phyloP scores from a whole-genome alignment of 2,113 vertebrate genomes.

The Larimichthys crocea region DNA sequence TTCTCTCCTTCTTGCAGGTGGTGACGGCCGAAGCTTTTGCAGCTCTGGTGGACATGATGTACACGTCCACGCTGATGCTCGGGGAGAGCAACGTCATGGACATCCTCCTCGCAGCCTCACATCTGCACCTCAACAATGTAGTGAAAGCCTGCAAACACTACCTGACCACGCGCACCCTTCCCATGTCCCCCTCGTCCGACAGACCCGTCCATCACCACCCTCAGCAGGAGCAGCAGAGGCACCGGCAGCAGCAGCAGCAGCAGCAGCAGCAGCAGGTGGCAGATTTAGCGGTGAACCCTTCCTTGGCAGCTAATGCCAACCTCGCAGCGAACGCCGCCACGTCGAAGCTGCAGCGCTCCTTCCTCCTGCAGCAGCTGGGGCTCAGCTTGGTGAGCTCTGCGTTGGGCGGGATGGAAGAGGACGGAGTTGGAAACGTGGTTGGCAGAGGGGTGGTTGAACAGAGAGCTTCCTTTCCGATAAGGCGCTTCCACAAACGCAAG shows the following conservation, averaged over 20 bases:
- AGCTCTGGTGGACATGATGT: conserved; percentile 98
- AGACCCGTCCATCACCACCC: conserved; percentile 63
- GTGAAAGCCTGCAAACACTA: conserved; percentile 99
- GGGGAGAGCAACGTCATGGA: conserved; percentile 99
- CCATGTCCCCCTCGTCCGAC: conserved; percentile 90
- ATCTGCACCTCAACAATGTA: conserved; percentile 95
- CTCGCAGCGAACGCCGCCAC: conserved; percentile 61
- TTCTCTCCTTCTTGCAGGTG: conserved; percentile 72
- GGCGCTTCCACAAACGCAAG: conserved; percentile 95
- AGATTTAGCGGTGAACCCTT: conserved; percentile 61
- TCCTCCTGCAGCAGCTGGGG: conserved; percentile 96
- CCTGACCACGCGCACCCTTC: conserved; percentile 93
- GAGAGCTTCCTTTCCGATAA: conserved; percentile 88
- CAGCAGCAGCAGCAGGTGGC: conserved; percentile 83
- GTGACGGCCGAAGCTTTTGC: conserved; percentile 98
- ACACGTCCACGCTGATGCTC: conserved; percentile 96
- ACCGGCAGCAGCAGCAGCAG: conserved; percentile 79
- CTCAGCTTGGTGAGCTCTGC: conserved; percentile 95
- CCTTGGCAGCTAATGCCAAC: conserved; percentile 56
- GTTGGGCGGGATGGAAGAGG: conserved; percentile 81
- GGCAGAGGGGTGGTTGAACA: conserved; percentile 84
- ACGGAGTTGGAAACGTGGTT: conserved; percentile 50
- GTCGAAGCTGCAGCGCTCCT: conserved; percentile 92
- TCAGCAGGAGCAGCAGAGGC: conserved; percentile 78
- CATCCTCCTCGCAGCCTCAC: conserved; percentile 94